Evolutionary conservation across 2,797 vertebrate genomes (phyloP).

Genomic region (Chiropotes sagulatus): DNA sequence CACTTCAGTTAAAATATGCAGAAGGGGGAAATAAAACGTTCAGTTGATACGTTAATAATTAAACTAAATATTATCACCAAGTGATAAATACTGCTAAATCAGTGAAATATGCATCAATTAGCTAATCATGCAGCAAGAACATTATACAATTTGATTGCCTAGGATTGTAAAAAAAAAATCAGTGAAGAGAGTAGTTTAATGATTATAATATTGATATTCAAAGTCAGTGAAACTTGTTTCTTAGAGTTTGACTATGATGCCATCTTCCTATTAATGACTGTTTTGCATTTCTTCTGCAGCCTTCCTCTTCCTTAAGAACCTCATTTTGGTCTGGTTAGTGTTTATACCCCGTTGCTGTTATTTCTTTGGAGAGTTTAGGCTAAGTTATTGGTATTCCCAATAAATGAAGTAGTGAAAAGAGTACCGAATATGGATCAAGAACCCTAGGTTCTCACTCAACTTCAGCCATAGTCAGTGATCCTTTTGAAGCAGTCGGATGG

Average conservation of each 20-base stretch:
- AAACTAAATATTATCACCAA: constrained; percentile 13
- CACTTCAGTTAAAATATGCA: constrained; percentile 36
- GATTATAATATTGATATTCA: constrained; percentile 17
- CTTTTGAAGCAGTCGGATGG: fast-evolving
- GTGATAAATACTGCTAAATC: constrained; percentile 39
- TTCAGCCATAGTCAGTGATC: background rate
- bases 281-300: background rate
- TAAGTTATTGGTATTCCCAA: background rate
- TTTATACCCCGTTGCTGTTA: background rate
- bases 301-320: background rate
- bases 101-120: constrained; percentile 61
- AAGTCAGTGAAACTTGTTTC: constrained; percentile 37
- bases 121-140: constrained; percentile 7
- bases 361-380: background rate
- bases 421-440: background rate
- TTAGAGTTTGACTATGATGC: background rate
- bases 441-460: background rate
- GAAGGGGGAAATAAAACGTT: constrained; percentile 40
- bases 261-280: constrained; percentile 19
- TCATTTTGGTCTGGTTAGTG: background rate
- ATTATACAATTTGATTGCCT: constrained; percentile 51
- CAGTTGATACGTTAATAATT: constrained; percentile 63
- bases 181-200: constrained; percentile 47
- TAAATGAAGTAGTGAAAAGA: background rate
- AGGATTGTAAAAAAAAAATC: background rate